phyloP scores from a whole-genome alignment of 2,113 vertebrate genomes.

The Pandion haliaetus region DNA sequence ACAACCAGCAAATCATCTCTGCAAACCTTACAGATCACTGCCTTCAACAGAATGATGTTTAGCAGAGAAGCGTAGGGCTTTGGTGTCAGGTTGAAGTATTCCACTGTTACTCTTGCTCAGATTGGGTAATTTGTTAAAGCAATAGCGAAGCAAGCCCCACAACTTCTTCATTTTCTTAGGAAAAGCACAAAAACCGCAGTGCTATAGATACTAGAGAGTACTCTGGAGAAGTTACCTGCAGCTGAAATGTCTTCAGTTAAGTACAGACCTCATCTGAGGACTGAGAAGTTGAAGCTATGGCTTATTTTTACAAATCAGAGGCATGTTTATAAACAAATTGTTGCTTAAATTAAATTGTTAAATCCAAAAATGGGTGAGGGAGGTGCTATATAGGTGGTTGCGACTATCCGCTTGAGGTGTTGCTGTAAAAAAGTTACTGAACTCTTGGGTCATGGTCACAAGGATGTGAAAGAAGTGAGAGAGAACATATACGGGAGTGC shows the following conservation, averaged over 20 bases:
- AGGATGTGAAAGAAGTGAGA: background rate
- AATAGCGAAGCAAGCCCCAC: background rate
- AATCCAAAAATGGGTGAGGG: background rate
- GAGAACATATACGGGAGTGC: background rate
- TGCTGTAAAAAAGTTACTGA: background rate
- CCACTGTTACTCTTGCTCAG: background rate
- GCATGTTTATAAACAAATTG: background rate
- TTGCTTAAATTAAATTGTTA: background rate
- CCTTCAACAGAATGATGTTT: background rate
- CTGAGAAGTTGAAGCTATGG: background rate
- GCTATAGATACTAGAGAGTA: background rate
- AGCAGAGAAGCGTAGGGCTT: background rate
- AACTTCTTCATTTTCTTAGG: background rate
- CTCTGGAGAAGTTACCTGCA: background rate
- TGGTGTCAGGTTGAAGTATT: background rate
- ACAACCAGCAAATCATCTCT: background rate
- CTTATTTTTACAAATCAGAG: background rate
- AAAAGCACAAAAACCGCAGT: background rate
- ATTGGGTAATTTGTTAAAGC: background rate
- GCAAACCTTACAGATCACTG: background rate
- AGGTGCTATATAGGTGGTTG: background rate
- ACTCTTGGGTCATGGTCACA: background rate
- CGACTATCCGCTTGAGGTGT: background rate
- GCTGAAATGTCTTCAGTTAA: background rate
- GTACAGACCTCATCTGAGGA: background rate